A percentile compares a stretch with the other conserved stretches of the same genome.
Evolutionary conservation across 92 coral and sea anemone genomes (phyloP).

Genomic region (Palythoa grandis): DNA sequence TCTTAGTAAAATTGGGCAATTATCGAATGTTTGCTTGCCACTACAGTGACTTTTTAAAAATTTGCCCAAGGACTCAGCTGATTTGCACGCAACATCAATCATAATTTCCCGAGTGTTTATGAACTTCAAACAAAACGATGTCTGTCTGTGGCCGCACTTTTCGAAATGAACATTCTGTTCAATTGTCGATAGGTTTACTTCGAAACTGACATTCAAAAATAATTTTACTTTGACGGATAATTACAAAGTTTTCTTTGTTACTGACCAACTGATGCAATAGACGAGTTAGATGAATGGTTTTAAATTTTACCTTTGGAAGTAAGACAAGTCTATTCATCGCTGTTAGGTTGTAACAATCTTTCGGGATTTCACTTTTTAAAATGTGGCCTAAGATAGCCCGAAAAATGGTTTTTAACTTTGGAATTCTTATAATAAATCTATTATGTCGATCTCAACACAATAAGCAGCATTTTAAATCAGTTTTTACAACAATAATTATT

Average conservation of each 20-base stretch:
- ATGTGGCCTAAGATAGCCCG: too few relatives aligned
- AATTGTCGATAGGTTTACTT: too few relatives aligned
- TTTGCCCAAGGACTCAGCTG: too few relatives aligned
- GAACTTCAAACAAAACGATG: too few relatives aligned
- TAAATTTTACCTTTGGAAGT: neutral
- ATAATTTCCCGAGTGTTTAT: too few relatives aligned
- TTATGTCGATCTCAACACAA: neutral
- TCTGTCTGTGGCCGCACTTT: too few relatives aligned
- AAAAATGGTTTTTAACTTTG: too few relatives aligned
- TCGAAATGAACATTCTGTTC: too few relatives aligned
- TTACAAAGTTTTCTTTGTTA: neutral
- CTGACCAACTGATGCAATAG: neutral
- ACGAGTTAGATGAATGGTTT: neutral
- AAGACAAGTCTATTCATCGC: neutral
- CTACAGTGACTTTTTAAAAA: too few relatives aligned
- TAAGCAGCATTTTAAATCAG: neutral
- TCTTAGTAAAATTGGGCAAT: neutral
- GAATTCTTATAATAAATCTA: too few relatives aligned
- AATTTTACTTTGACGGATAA: neutral
- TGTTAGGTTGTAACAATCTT: neutral
- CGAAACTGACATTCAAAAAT: neutral
- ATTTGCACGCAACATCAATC: too few relatives aligned
- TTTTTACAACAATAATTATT: constrained; percentile 6
- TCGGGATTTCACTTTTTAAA: neutral
- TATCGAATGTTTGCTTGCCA: too few relatives aligned